Conservation (phyloP, 1,140 invertebrate species). For the Saxidomus purpurata region DNA sequence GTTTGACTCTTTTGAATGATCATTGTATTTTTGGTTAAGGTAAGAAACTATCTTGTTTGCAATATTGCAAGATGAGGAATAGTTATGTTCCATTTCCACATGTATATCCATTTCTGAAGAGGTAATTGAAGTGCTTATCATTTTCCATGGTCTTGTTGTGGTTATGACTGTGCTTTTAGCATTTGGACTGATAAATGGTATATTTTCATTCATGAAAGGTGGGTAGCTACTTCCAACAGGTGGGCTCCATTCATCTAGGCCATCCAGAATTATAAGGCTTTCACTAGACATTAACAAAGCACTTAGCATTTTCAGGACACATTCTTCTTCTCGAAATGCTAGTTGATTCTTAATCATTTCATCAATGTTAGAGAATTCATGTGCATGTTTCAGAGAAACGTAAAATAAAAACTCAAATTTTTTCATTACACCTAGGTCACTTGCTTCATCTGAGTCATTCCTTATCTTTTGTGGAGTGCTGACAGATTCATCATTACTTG, state of each 20-base stretch:
- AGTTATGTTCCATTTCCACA: no score
- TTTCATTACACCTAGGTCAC: neutral
- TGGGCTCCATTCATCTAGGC: neutral
- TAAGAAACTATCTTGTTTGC: neutral
- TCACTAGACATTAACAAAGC: no score
- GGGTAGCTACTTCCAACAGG: no score
- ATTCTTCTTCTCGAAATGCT: neutral
- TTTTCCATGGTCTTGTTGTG: neutral
- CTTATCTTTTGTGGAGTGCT: no score
- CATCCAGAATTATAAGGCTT: neutral
- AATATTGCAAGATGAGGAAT: no score
- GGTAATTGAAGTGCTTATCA: neutral
- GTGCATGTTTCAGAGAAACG: neutral
- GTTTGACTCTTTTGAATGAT: neutral
- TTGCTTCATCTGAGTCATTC: no score
- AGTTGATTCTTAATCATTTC: neutral
- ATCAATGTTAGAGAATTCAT: neutral
- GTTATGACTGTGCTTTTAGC: neutral
- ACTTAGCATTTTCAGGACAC: no score
- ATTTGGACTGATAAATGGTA: no score
- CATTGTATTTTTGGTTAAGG: no score
- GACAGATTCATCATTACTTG: no score
- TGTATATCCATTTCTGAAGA: no score
- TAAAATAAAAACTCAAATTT: neutral
- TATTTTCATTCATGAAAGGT: no score